Base-by-base conservation (phyloP, 2,113 vertebrate species). In the Megaceryle maxima region DNA sequence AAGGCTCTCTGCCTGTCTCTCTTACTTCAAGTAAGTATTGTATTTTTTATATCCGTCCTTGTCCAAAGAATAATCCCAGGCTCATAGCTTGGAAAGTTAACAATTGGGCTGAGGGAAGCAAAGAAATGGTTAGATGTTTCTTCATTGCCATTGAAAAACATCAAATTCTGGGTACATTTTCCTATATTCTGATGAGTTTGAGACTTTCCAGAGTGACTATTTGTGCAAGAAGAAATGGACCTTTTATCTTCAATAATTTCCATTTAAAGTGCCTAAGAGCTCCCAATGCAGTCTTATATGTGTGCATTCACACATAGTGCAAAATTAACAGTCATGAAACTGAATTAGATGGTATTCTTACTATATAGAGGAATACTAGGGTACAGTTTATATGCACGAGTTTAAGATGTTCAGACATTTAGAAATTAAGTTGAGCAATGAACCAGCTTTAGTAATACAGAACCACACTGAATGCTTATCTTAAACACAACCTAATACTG, bases 41-140 rank as follows among this genome's bases (percentile, higher is more conserved):
- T 88, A 44, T 88, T 57, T 92, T 94, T 83, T 75, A 76, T 87
- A 92, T 74, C 80, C 59, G 77, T 82, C 46, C 57, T 92, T 79
- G 92, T 96, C 76, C 72, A 87, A 94, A 82, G 79, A 91, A 88
- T 77, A 62, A 79, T 90, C 66, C 74, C 62, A 78, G 72, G 25
- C 33, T 93, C 63, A 43, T 53, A 62, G 62, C 19, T 93, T 74
- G 17, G 85, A 73, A 83, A 72, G 80, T 41, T 48, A 88, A 50
- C 0, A 1, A 35, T 74, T 57, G 56, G 80, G 44, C 76, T 79
- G 88, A 59, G n/a, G 35, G 35, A 68, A 85, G 59, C 21, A 75
- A 90, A 66, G 67, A 15, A 43, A 60, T 26, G 28, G 44, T 70
- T 70, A 43, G 60, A 25, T 39, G 29, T 83, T 86, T 92, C 83